Evolutionary conservation across 2,113 vertebrate species (phyloP), one percentile per base, ranked within the genome.

Genomic region (Uria aalge): DNA sequence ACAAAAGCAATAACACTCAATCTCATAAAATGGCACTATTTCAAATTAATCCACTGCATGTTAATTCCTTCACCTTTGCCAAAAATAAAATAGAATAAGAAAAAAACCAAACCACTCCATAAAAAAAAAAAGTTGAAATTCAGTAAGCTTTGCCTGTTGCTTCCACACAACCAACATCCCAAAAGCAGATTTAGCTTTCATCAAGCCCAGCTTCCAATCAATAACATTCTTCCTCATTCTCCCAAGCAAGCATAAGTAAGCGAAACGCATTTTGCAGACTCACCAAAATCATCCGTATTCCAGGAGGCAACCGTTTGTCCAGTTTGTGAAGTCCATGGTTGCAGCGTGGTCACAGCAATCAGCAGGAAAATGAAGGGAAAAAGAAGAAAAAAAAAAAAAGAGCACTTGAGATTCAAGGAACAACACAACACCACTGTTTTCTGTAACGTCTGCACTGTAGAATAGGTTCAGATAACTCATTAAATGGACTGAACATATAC

Each of bases 201-300:
- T 21, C 40, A 53, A 96, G 63, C 11, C 22, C 66, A 84, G 4
- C n/a, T 85, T 86, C 64, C 82, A 67, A 41, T 5, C 75, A 34
- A 36, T 5, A 81, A 56, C 29, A 63, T 36, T 50, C 30, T 38
- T 91, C 41, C 67, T 94, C 72, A 76, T 94, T 91, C 73, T 93
- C 82, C n/a, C 34, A 67, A 92, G n/a, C 76, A 52, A 89, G 26
- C 14, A 22, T 23, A 85, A 87, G 26, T 40, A 91, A 92, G 32
- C 50, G 73, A 79, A 88, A 90, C n/a, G 84, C n/a, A 60, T 93
- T 87, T 97, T 92, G 21, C 77, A 91, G 71, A 98, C 98, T 98
- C 97, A 98, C 98, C 97, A 90, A 94, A 63, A n/a, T 88, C 9
- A 53, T 91, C 84, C 96, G 1, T 1, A 6, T 92, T 43, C 89